Evolutionary conservation across 2,113 vertebrate genomes (phyloP), one percentile per base, ranked within the genome.

Genomic region (Clinocottus analis): DNA sequence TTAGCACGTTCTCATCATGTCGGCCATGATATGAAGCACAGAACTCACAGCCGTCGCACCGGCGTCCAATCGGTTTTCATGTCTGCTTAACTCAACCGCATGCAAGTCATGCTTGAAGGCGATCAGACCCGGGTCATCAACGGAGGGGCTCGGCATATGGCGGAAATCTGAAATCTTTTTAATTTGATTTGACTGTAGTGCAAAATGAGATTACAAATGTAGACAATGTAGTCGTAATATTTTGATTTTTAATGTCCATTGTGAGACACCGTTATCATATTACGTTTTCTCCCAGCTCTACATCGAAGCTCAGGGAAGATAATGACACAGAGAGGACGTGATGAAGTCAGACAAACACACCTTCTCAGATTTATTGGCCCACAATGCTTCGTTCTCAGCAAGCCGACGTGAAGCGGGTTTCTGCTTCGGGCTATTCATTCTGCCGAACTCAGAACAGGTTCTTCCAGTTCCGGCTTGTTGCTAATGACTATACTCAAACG

Each of bases 1-100:
- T 93, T 88, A 91, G 78, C 92, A 90, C 79, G 77, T 91, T 90
- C 85, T 90, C 87, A 77, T 86, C 84, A 90, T 87, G 81, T 85
- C 76, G 69, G 70, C 80, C 79, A 71, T 72, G 45, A 83, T 84
- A 83, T 63, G 51, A 55, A 83, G 76, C 79, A 35, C 23, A 47
- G 75, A 82, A 71, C 61, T 31, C 62, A n/a, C 65, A 67, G 59
- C 68, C 56, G 68, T 53, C 25, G 45, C 62, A 56, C 45, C n/a
- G n/a, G n/a, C n/a, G n/a, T n/a, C n/a, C n/a, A n/a, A n/a, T n/a
- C n/a, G n/a, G n/a, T n/a, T n/a, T n/a, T n/a, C n/a, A n/a, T 5
- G 27, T 23, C 56, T 51, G 55, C 53, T 69, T 45, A 47, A 17
- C 33, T 73, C 21, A 25, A 25, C 43, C 17, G 43, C 37, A 45